phyloP scores from a whole-genome alignment of 2,797 vertebrate genomes.

The Picus viridis region DNA sequence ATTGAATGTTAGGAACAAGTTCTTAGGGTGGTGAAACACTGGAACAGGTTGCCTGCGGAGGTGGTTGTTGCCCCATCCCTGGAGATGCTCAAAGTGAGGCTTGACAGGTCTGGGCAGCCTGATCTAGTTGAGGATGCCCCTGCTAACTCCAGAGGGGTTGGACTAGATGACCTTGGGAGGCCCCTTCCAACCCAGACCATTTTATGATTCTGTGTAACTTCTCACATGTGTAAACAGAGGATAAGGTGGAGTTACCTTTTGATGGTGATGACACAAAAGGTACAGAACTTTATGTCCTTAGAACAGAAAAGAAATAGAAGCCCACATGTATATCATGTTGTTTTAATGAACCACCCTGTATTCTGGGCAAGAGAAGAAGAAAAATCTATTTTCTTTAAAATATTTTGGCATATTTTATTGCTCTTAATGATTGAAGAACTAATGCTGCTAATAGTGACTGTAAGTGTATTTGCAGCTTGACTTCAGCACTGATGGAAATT shows the following conservation, averaged over 20 bases:
- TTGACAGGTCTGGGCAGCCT: too few relatives aligned
- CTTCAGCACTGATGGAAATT: background rate
- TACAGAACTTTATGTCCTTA: background rate
- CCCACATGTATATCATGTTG: fast-evolving
- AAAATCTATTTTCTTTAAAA: background rate
- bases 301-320: background rate
- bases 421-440: background rate
- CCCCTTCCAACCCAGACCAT: too few relatives aligned
- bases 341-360: background rate
- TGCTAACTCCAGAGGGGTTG: background rate
- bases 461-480: background rate
- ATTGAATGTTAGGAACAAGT: too few relatives aligned
- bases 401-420: background rate
- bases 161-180: too few relatives aligned
- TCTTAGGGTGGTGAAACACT: too few relatives aligned
- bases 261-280: background rate
- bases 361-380: background rate
- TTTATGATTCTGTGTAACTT: background rate
- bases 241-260: background rate
- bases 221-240: background rate
- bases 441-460: background rate
- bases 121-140: too few relatives aligned
- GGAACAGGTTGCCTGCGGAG: too few relatives aligned
- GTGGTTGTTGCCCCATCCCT: too few relatives aligned
- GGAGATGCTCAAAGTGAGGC: too few relatives aligned